A percentile compares a stretch with the other conserved stretches of the same genome.
Conservation (phyloP, 2,888 invertebrate species). For the Nowickia ferox region DNA sequence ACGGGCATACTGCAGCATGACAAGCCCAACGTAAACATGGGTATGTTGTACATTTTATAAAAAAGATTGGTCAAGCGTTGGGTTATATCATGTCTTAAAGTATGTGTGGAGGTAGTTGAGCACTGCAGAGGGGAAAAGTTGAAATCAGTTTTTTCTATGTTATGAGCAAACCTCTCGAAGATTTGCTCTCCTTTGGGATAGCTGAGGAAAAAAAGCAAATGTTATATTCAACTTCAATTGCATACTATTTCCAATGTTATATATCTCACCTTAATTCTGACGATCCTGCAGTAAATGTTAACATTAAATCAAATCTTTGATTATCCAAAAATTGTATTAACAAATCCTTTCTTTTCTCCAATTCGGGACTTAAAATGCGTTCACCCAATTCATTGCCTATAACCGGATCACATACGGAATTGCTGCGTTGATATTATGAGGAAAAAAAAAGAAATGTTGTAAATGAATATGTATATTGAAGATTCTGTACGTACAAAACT, state of each 20-base stretch:
- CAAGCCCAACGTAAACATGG: slow-evolving; percentile 88
- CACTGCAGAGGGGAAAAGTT: slow-evolving; percentile 78
- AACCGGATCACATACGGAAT: slow-evolving; percentile 81
- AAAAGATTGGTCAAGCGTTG: slow-evolving; percentile 85
- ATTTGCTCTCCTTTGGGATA: slow-evolving; percentile 79
- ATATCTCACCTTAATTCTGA: slow-evolving; percentile 85
- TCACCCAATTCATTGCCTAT: slow-evolving; percentile 86
- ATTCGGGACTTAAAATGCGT: slow-evolving; percentile 84
- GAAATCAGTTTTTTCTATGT: slow-evolving; percentile 79
- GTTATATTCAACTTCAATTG: not conserved
- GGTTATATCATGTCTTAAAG: slow-evolving; percentile 78
- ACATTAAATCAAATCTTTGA: slow-evolving; percentile 88
- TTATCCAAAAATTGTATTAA: slow-evolving; percentile 87
- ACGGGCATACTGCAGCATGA: slow-evolving; percentile 93
- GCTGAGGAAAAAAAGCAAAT: slow-evolving; percentile 62
- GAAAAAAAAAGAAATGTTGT: not conserved
- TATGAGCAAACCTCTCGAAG: slow-evolving; percentile 78
- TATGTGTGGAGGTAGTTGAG: slow-evolving; percentile 75
- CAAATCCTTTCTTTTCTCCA: slow-evolving; percentile 80
- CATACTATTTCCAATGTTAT: not conserved
- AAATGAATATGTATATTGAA: not conserved
- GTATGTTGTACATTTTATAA: slow-evolving; percentile 86
- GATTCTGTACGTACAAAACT: slow-evolving; percentile 62
- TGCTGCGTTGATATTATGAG: slow-evolving; percentile 72
- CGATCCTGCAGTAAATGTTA: slow-evolving; percentile 90